Conservation (phyloP, 2,888 invertebrate genomes). For the Ctena decussata region DNA sequence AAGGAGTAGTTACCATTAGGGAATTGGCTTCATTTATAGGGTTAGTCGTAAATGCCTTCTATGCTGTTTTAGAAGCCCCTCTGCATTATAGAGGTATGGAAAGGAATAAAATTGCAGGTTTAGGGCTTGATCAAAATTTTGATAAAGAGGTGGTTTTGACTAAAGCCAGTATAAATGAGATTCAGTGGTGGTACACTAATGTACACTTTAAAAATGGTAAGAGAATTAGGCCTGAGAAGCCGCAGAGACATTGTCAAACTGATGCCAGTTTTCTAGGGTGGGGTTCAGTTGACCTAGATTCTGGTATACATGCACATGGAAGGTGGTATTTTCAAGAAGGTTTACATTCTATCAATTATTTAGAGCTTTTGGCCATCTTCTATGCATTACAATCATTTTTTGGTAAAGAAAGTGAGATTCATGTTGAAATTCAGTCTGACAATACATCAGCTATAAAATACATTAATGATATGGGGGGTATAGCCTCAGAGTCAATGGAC, state of each 20-base stretch:
- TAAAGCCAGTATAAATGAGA: neutral
- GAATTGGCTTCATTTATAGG: constrained; percentile 51
- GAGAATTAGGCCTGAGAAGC: constrained; percentile 1
- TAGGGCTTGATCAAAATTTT: constrained; percentile 18
- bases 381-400: constrained; percentile 15
- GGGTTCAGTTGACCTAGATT: constrained; percentile 13
- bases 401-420: constrained; percentile 32
- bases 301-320: constrained; percentile 2
- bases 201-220: constrained; percentile 37
- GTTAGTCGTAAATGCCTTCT: constrained; percentile 30
- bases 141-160: constrained; percentile 32
- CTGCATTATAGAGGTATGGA: constrained; percentile 42
- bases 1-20: constrained; percentile 17
- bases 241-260: constrained; percentile 16
- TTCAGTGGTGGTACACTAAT: constrained; percentile 37
- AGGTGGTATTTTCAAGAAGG: constrained; percentile 37
- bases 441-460: constrained; percentile 30
- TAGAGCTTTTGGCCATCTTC: constrained; percentile 47
- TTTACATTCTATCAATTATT: constrained; percentile 21
- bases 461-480: constrained; percentile 41
- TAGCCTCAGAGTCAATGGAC: constrained; percentile 20
- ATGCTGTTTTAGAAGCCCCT: constrained; percentile 51
- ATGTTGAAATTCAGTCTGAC: too few relatives aligned
- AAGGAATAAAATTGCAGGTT: neutral
- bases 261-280: constrained; percentile 40